phyloP scores from a whole-genome alignment of 2,888 invertebrate species.

The Spilarctia lutea region DNA sequence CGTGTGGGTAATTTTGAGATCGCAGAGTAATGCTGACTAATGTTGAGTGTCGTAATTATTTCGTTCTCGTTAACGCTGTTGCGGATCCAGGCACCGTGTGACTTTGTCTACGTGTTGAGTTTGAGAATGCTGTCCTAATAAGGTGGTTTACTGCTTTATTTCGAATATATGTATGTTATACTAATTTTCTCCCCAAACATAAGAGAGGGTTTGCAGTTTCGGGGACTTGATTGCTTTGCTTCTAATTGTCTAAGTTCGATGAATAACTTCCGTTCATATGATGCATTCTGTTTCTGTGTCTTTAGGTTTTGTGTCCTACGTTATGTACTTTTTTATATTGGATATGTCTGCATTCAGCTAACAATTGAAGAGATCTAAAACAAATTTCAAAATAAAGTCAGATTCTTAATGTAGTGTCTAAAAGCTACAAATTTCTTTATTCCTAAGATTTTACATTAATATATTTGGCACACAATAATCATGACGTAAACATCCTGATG shows the following conservation, averaged over 20 bases:
- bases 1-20: conserved; percentile 40
- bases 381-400: too few species aligned
- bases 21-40: conserved; percentile 53
- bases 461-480: too few species aligned
- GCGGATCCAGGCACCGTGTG: conserved; percentile 34
- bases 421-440: too few species aligned
- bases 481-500: background rate
- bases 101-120: conserved; percentile 32
- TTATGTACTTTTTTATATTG: too few species aligned
- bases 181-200: background rate
- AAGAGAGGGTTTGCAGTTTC: background rate
- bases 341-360: too few species aligned
- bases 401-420: too few species aligned
- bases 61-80: conserved; percentile 58
- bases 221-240: background rate
- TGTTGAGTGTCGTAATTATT: conserved; percentile 56
- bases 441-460: too few species aligned
- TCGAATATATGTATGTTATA: background rate
- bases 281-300: too few species aligned
- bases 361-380: too few species aligned
- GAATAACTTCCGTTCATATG: background rate
- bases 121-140: conserved; percentile 41
- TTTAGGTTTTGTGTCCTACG: too few species aligned
- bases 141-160: conserved; percentile 12
- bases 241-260: background rate